These are phyloP conservation scores for Iphiclides podalirius DNA, from an alignment of 2,888 invertebrate genomes.

Conservation along the genomic window DNA sequence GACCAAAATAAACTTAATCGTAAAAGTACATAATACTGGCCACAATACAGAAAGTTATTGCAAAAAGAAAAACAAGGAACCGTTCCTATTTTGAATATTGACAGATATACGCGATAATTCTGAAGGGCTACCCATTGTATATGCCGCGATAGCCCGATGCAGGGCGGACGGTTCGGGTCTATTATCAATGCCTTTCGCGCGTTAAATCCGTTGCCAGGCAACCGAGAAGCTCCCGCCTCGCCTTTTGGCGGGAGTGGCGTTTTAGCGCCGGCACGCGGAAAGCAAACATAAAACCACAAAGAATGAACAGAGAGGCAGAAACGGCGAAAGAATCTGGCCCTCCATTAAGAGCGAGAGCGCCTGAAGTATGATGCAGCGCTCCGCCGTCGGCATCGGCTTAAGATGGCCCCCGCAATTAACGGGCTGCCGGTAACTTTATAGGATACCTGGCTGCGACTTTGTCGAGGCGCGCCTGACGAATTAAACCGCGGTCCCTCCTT, in stretches of 20 bases:
- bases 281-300: slow-evolving; percentile 35
- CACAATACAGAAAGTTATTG: no score
- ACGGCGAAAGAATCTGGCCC: slow-evolving; percentile 42
- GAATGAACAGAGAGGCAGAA: slow-evolving; percentile 40
- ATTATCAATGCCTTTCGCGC: no score
- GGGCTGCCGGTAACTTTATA: slow-evolving; percentile 25
- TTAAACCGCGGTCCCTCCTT: not conserved
- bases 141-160: no score
- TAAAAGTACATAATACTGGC: no score
- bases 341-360: slow-evolving; percentile 47
- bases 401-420: slow-evolving; percentile 40
- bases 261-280: not conserved
- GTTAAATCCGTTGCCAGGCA: not conserved
- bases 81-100: no score
- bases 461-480: no score
- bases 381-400: slow-evolving; percentile 38
- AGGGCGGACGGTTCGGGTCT: no score
- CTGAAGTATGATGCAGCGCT: slow-evolving; percentile 39
- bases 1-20: no score
- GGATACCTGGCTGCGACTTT: slow-evolving; percentile 2
- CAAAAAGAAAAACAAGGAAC: no score
- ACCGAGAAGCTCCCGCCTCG: not conserved
- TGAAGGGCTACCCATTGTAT: no score
- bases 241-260: not conserved
- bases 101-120: no score